These are phyloP conservation scores for Epistrophe eligans DNA, from an alignment of 2,888 invertebrate genomes.

Conservation along the genomic window DNA sequence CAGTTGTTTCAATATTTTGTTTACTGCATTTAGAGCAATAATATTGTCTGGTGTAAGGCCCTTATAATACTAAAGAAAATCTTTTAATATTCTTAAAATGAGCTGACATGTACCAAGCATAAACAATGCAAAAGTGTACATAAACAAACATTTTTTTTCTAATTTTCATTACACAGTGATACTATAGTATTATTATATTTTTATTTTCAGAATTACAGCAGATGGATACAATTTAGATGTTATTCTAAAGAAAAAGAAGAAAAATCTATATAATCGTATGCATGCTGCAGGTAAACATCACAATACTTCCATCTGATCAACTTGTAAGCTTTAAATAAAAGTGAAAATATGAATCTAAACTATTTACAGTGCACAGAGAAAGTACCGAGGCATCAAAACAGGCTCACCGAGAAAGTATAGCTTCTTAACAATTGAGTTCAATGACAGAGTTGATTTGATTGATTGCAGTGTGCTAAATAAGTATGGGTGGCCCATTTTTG, in stretches of 20 bases:
- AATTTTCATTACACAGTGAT: too few species aligned
- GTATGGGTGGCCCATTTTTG: slow-evolving; percentile 77
- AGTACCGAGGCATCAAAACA: slow-evolving; percentile 77
- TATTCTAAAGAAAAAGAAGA: slow-evolving; percentile 83
- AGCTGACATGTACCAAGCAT: too few species aligned
- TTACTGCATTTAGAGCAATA: too few species aligned
- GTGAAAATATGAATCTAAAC: slow-evolving; percentile 76
- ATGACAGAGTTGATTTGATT: slow-evolving; percentile 71
- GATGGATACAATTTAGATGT: slow-evolving; percentile 82
- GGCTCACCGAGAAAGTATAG: slow-evolving; percentile 75
- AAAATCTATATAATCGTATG: slow-evolving; percentile 82
- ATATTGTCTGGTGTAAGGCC: too few species aligned
- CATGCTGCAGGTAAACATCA: slow-evolving; percentile 81
- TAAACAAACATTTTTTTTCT: too few species aligned
- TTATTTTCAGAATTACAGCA: slow-evolving; percentile 78
- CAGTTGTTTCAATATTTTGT: too few species aligned
- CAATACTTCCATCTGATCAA: slow-evolving; percentile 61
- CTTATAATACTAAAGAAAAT: too few species aligned
- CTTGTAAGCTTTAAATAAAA: slow-evolving; percentile 75
- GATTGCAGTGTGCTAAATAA: slow-evolving; percentile 82
- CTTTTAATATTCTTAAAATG: too few species aligned
- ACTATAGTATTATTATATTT: slow-evolving; percentile 4
- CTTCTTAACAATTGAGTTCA: slow-evolving; percentile 76
- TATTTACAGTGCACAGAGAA: slow-evolving; percentile 79
- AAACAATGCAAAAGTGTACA: too few species aligned